These are phyloP conservation scores for Otolemur garnettii DNA, from an alignment of 2,113 vertebrate genomes.

Conservation along the genomic window DNA sequence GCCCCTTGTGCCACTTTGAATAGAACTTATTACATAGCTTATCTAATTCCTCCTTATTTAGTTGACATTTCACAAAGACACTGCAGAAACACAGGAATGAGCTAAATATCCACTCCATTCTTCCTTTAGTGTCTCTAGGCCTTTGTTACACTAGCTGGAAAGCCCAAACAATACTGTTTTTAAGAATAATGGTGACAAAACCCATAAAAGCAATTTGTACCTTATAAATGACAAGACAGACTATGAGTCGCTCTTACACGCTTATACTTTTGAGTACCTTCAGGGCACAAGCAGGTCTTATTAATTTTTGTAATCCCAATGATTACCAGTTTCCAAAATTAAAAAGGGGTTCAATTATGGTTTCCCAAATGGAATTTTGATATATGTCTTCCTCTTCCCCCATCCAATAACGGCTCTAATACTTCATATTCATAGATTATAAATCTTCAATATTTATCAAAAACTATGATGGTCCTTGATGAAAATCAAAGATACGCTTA, in stretches of 20 bases:
- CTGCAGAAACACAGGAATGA: neutral
- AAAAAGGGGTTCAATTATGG: neutral
- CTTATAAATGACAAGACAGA: neutral
- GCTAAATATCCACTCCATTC: neutral
- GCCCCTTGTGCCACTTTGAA: neutral
- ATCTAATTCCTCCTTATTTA: neutral
- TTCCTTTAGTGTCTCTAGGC: neutral
- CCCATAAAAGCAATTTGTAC: neutral
- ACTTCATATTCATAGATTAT: neutral
- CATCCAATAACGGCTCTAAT: neutral
- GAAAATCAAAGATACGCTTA: constrained; percentile 40
- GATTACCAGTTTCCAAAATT: neutral
- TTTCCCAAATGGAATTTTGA: constrained; percentile 18
- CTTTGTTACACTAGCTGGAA: neutral
- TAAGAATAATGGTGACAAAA: neutral
- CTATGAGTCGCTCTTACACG: neutral
- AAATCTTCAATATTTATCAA: neutral
- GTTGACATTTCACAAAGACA: neutral
- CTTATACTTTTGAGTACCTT: neutral
- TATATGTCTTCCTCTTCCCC: neutral
- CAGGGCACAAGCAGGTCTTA: neutral
- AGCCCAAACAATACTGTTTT: neutral
- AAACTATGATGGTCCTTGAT: neutral
- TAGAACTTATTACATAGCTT: neutral
- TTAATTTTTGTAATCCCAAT: neutral